These are phyloP conservation scores for Caerostris extrusa DNA, from an alignment of 1,140 invertebrate genomes.

Conservation along the genomic window DNA sequence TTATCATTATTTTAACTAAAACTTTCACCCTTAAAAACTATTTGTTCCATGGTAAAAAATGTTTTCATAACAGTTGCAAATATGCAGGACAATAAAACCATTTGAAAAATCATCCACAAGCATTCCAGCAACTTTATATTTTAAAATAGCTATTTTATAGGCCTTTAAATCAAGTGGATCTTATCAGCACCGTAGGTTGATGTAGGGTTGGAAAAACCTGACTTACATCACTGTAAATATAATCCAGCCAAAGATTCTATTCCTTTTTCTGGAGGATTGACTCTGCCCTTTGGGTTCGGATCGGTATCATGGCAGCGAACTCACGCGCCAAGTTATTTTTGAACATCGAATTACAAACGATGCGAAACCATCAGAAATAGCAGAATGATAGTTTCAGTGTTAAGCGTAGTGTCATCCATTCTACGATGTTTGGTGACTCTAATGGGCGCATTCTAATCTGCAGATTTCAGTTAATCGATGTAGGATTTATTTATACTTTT, in stretches of 20 bases:
- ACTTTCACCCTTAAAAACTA: no score
- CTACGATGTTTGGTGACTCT: not conserved
- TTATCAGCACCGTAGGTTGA: no score
- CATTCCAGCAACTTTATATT: no score
- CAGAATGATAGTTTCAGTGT: constrained; percentile 3
- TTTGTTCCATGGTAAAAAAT: no score
- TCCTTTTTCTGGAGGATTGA: not conserved
- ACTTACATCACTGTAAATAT: not conserved
- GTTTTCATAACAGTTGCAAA: no score
- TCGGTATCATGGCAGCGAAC: not conserved
- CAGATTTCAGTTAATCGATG: not conserved
- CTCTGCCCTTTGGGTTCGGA: constrained; percentile 1
- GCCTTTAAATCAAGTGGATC: no score
- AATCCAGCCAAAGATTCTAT: not conserved
- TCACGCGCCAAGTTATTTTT: not conserved
- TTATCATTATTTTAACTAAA: no score
- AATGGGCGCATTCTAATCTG: not conserved
- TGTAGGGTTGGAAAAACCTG: not conserved
- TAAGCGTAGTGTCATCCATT: not conserved
- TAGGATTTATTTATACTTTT: not conserved
- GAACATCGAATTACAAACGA: constrained; percentile 24
- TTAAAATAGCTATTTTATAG: no score
- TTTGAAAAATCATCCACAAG: no score
- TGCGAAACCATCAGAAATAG: not conserved
- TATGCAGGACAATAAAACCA: no score